Evolutionary conservation across 2,113 vertebrate species (phyloP), one percentile per base, ranked within the genome.

Genomic region (Gasterosteus nipponicus): DNA sequence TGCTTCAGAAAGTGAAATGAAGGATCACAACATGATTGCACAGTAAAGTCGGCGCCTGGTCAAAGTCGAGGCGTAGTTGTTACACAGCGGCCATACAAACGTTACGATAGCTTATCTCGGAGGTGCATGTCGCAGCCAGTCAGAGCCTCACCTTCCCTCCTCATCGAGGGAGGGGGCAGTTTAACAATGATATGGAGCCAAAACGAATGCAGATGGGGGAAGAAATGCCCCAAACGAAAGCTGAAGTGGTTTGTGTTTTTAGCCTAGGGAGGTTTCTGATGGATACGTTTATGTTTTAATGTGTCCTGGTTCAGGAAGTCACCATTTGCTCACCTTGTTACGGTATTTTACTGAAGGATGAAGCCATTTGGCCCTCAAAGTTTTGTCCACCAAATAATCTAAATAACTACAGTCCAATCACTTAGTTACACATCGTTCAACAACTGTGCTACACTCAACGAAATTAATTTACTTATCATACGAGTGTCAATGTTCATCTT

Each of bases 101-200:
- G 63, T 47, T 38, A 11, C 33, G 84, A 89, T 88, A 90, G 42
- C 88, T 91, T 93, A 93, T 93, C 91, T 87, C 19, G 19, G 2
- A 19, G 5, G 56, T n/a, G 44, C 91, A 89, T 59, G 65, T 67
- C 33, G 60, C 63, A 59, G 68, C 31, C 26, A 15, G 39, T 12
- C 11, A 49, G 7, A 54, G 46, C 47, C 61, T 70, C 39, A 1
- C 22, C 22, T 26, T 26, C 22, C 22, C 22, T 26, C 47, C 61
- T 70, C 39, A 1, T 53, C 22, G 19, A 65, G 41, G 11, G 56
- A 33, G 22, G 12, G 46, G 11, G 10, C 5, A 2, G 3, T 18
- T 7, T 12, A 22, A 41, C 53, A 59, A 5, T 4, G 1, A 49
- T 16, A 51, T 2, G 3, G 16, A 69, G 53, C 6, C 14, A 38